phyloP scores from a whole-genome alignment of 2,113 vertebrate genomes.

The Mus musculus region GRCm39 chr6:138494001-138494500 shows the following conservation, averaged over 20 bases:
- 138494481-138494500: constrained; percentile 24
- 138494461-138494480: neutral
- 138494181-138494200: neutral
- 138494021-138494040: neutral
- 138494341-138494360: constrained; percentile 24
- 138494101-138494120: neutral
- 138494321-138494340: neutral
- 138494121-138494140: neutral
- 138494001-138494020: constrained; percentile 20
- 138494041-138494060: neutral
- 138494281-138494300: neutral
- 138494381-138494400: constrained; percentile 24
- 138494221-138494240: constrained; percentile 26
- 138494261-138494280: neutral
- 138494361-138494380: neutral
- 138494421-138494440: neutral
- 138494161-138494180: neutral
- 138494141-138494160: neutral
- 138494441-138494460: constrained; percentile 49
- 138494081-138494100: neutral
- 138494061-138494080: constrained; percentile 2
- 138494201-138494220: neutral
- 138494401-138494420: constrained; percentile 10
- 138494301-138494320: neutral
- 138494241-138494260: constrained; percentile 10